Evolutionary conservation across 2,797 vertebrate species (phyloP).

Genomic region (Trematomus bernacchii): DNA sequence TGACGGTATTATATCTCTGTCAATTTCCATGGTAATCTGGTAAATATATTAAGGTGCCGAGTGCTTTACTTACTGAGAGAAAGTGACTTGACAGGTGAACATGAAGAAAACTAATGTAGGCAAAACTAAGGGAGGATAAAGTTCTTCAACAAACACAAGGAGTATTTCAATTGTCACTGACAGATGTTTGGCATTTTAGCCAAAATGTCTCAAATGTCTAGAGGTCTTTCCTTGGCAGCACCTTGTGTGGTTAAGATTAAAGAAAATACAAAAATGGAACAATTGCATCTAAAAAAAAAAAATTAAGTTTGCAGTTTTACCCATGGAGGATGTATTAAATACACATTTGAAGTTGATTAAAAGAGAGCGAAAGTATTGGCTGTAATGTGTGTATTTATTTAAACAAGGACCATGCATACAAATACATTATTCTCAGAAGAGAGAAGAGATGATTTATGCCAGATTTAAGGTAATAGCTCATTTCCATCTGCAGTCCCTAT

Average conservation of each 20-base stretch:
- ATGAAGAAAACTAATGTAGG: conserved; percentile 46
- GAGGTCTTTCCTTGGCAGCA: conserved; percentile 4
- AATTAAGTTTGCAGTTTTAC: conserved; percentile 24
- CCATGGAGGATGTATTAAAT: neutral
- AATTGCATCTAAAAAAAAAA: conserved; percentile 4
- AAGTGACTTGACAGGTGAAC: conserved; percentile 37
- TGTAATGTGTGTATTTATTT: too few species aligned
- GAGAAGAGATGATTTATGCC: too few species aligned
- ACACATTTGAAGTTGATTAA: conserved; percentile 15
- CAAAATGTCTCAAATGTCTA: conserved; percentile 21
- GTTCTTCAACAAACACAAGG: conserved; percentile 4
- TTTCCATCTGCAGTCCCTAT: too few species aligned
- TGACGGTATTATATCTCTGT: conserved; percentile 59
- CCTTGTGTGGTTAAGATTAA: conserved; percentile 14
- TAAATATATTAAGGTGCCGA: conserved; percentile 55
- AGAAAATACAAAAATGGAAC: conserved; percentile 25
- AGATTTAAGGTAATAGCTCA: too few species aligned
- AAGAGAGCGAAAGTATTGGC: neutral
- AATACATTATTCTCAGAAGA: too few species aligned
- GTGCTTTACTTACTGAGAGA: conserved; percentile 38
- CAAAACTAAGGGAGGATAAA: conserved; percentile 27
- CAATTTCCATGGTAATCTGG: conserved; percentile 66
- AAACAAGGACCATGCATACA: too few species aligned
- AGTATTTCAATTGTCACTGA: conserved; percentile 32
- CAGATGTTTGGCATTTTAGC: conserved; percentile 33